These are phyloP conservation scores for Phyllostomus discolor DNA, from an alignment of 2,113 vertebrate species.

Conservation along the genomic window DNA sequence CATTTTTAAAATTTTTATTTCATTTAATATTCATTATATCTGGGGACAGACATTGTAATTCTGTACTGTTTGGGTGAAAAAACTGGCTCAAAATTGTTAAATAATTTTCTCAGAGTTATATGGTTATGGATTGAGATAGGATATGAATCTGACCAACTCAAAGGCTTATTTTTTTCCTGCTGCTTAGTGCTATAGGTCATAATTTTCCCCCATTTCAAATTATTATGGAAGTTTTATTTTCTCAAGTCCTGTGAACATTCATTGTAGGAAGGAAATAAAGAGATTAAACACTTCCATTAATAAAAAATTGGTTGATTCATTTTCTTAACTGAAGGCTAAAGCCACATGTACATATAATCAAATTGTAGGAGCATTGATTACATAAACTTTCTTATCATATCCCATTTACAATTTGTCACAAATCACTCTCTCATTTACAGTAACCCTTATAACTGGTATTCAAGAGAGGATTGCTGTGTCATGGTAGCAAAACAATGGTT, in stretches of 20 bases:
- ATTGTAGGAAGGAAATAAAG: not conserved
- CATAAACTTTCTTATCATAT: not conserved
- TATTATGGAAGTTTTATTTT: not conserved
- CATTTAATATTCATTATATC: not conserved
- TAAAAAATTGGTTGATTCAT: constrained; percentile 5
- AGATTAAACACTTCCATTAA: not conserved
- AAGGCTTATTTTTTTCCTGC: not conserved
- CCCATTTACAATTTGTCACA: constrained; percentile 14
- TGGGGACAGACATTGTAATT: not conserved
- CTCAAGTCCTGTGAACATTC: not conserved
- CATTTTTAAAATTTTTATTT: not conserved
- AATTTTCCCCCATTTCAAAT: not conserved
- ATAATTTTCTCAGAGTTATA: not conserved
- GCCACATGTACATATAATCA: not conserved
- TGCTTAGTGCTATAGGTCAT: not conserved
- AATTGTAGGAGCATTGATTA: not conserved
- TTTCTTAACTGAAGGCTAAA: not conserved
- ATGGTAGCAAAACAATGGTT: not conserved
- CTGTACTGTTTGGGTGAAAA: not conserved
- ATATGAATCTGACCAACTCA: constrained; percentile 29
- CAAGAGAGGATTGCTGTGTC: not conserved
- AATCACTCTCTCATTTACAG: not conserved
- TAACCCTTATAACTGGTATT: constrained; percentile 5
- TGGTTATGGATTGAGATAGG: not conserved
- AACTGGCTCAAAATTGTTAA: not conserved